These are phyloP conservation scores for Dysidea cf. avara DNA, from an alignment of 37 sponge, comb jelly and placozoan species.

Conservation along the genomic window DNA sequence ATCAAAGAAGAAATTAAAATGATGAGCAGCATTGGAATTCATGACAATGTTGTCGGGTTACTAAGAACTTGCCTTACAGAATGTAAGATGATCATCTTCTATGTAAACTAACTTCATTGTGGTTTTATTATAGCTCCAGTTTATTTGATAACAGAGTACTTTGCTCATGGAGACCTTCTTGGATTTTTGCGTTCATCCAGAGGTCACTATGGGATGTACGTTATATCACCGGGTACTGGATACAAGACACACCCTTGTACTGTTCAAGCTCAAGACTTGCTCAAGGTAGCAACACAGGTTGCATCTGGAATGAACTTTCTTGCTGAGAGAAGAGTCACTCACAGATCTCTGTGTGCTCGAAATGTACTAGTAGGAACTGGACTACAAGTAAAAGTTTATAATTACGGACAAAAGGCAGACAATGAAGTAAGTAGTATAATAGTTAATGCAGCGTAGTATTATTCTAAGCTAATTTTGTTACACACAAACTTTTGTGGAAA, in stretches of 20 bases:
- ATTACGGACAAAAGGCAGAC: slow-evolving; percentile 47
- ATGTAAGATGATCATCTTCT: neutral
- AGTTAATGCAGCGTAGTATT: no score
- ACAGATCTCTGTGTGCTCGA: slow-evolving; percentile 64
- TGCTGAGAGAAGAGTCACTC: slow-evolving; percentile 58
- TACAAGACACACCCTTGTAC: slow-evolving; percentile 23
- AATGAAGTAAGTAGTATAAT: slow-evolving; percentile 3
- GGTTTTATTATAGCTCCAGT: slow-evolving; percentile 25
- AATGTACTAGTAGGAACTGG: slow-evolving; percentile 71
- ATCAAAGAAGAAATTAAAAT: slow-evolving; percentile 45
- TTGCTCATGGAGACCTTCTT: slow-evolving; percentile 81
- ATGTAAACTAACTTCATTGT: neutral
- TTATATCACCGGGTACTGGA: slow-evolving; percentile 47
- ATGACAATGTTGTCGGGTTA: slow-evolving; percentile 56
- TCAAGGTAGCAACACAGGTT: slow-evolving; percentile 61
- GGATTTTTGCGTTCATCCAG: slow-evolving; percentile 69
- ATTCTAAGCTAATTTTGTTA: no score
- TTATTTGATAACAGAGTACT: slow-evolving; percentile 69
- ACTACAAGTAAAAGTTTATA: slow-evolving; percentile 69
- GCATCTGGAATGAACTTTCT: slow-evolving; percentile 71
- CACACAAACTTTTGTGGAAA: no score
- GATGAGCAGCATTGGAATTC: slow-evolving; percentile 45
- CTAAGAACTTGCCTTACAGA: slow-evolving; percentile 28
- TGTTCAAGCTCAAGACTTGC: slow-evolving; percentile 52
- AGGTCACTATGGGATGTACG: slow-evolving; percentile 53